Evolutionary conservation across 2,797 vertebrate species (phyloP), one percentile per base, ranked within the genome.

Genomic region (Hirundo rustica): DNA sequence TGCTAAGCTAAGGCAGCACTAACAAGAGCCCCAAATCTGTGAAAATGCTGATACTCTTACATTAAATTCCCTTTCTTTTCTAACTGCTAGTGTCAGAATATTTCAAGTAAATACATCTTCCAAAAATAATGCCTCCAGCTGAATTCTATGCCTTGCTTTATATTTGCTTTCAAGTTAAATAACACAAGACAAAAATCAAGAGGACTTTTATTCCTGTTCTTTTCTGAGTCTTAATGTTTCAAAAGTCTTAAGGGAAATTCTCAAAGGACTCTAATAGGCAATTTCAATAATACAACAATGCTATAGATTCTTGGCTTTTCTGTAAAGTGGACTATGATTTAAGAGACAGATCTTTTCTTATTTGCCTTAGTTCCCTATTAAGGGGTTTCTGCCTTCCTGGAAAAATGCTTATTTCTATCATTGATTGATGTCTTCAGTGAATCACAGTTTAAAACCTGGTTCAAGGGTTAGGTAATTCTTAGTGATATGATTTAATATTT

Each of bases 381-480:
- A 91, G 55, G 20, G 34, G 38, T 53, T 97, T 91, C 55, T 94
- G 55, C 34, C 66, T 96, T 96, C 85, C 95, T 92, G 94, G 94
- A 88, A 94, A 89, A 91, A 73, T 72, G 40, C n/a, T 88, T 93
- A 23, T 91, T 95, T 95, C 66, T 95, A 44, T 51, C 44, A 76
- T 42, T 95, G 96, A 96, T 93, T 88, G 55, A 93, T 94, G 82
- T 84, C 64, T 79, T 76, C 73, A 57, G 70, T 86, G 73, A 92
- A 88, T 68, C 65, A 85, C 76, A 57, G 48, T 77, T 92, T 89
- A 91, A 94, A 96, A 92, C 23, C 32, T 79, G 26, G 54, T 93
- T 84, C 91, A 93, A 73, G 42, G 90, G 71, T 91, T 95, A 95
- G 60, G 25, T 93, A 94, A 89, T 95, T 94, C 93, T 86, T 78